These are phyloP conservation scores for Hypomesus transpacificus DNA, from an alignment of 2,113 vertebrate genomes.

Conservation along the genomic window DNA sequence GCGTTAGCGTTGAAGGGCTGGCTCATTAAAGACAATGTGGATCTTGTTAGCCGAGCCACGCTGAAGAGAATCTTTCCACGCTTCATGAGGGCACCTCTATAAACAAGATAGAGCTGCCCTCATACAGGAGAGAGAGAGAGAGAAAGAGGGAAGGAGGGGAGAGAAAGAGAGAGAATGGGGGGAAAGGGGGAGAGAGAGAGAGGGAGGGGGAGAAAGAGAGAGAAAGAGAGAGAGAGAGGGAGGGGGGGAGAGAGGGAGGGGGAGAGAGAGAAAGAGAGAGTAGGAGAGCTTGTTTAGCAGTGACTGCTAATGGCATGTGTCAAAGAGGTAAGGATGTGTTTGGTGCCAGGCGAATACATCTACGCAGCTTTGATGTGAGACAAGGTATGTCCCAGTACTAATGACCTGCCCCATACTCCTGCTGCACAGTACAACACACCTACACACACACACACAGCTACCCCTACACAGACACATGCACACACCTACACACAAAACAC, in stretches of 20 bases:
- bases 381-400: neutral
- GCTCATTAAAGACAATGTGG: constrained; percentile 30
- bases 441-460: neutral
- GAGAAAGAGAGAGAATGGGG: neutral
- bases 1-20: neutral
- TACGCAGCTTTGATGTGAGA: constrained; percentile 2
- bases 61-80: constrained; percentile 7
- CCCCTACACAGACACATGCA: neutral
- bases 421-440: no score
- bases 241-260: neutral
- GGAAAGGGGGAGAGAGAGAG: neutral
- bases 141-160: neutral
- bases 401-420: neutral
- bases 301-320: neutral
- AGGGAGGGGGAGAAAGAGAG: neutral
- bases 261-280: neutral
- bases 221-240: neutral
- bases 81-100: neutral
- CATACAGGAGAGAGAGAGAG: neutral
- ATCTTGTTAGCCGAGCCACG: constrained; percentile 17
- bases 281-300: neutral
- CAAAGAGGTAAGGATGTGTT: constrained; percentile 2
- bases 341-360: neutral
- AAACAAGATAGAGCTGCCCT: neutral
- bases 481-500: neutral